Conservation (phyloP, 2,888 invertebrate genomes). For the Sepioteuthis lessoniana region DNA sequence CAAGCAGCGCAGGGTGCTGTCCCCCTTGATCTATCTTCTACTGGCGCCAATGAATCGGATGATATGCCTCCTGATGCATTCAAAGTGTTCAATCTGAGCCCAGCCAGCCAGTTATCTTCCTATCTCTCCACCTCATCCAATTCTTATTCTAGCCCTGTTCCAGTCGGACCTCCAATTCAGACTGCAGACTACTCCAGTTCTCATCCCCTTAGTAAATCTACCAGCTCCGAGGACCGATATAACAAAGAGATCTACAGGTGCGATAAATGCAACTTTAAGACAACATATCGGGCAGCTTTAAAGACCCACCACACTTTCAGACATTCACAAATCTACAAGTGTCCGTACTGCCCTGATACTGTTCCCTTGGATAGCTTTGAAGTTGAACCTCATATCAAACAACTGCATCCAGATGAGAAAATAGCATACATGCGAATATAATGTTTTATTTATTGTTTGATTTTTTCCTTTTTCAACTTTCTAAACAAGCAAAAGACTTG, state of each 20-base stretch:
- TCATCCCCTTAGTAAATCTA: not conserved
- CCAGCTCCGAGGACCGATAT: not conserved
- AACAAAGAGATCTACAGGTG: slow-evolving; percentile 42
- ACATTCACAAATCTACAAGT: slow-evolving; percentile 48
- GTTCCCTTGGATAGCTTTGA: slow-evolving; percentile 47
- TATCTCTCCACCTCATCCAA: not conserved
- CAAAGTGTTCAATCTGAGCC: slow-evolving; percentile 47
- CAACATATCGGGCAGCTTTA: slow-evolving; percentile 46
- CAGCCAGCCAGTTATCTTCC: not conserved
- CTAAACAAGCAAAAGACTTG: slow-evolving; percentile 33
- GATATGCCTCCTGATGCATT: slow-evolving; percentile 44
- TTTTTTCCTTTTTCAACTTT: slow-evolving; percentile 3
- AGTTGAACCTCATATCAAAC: slow-evolving; percentile 45
- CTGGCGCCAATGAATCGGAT: not conserved
- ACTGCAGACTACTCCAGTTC: not conserved
- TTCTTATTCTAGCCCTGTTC: not conserved
- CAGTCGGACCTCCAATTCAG: slow-evolving; percentile 45
- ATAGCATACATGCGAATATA: slow-evolving; percentile 46
- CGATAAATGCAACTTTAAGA: slow-evolving; percentile 47
- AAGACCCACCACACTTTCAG: slow-evolving; percentile 45
- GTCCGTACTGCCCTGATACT: slow-evolving; percentile 35
- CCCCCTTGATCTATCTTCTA: slow-evolving; percentile 39
- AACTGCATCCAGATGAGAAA: slow-evolving; percentile 38
- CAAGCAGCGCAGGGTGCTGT: slow-evolving; percentile 4
- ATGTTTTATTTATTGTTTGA: not conserved